Percentiles rank a stretch among this genome's conserved stretches.
Evolutionary conservation across 2,797 vertebrate genomes (phyloP).

Genomic region (Scarus forsteni): DNA sequence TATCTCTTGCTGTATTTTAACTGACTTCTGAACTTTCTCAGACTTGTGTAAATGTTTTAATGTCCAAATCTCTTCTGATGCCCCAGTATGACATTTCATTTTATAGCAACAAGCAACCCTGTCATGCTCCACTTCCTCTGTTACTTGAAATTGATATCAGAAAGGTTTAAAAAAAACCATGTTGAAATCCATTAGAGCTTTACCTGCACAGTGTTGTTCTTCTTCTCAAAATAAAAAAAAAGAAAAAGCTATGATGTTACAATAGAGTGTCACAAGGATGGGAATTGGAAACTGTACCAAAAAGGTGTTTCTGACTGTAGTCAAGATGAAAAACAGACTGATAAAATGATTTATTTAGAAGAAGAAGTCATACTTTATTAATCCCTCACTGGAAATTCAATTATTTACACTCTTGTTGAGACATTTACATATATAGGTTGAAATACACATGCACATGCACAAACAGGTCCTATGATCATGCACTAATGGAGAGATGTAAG

Average conservation of each 20-base stretch:
- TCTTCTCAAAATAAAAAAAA: conserved; percentile 5
- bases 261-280: conserved; percentile 4
- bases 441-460: too few relatives aligned
- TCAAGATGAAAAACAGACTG: conserved; percentile 2
- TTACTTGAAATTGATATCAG: conserved; percentile 46
- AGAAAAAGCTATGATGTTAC: conserved; percentile 18
- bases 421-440: too few relatives aligned
- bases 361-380: too few relatives aligned
- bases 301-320: conserved; percentile 12
- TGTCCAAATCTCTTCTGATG: conserved; percentile 42
- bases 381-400: too few relatives aligned
- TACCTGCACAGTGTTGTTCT: conserved; percentile 14
- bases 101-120: conserved; percentile 59
- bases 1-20: conserved; percentile 32
- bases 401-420: too few relatives aligned
- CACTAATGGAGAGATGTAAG: too few relatives aligned
- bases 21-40: conserved; percentile 31
- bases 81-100: conserved; percentile 70
- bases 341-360: neutral
- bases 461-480: too few relatives aligned
- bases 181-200: conserved; percentile 41
- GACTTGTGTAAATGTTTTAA: conserved; percentile 22
- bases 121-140: conserved; percentile 42
- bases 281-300: conserved; percentile 37
- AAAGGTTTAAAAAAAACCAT: conserved; percentile 10